phyloP scores from a whole-genome alignment of 2,113 vertebrate genomes.

The Leucopsar rothschildi region DNA sequence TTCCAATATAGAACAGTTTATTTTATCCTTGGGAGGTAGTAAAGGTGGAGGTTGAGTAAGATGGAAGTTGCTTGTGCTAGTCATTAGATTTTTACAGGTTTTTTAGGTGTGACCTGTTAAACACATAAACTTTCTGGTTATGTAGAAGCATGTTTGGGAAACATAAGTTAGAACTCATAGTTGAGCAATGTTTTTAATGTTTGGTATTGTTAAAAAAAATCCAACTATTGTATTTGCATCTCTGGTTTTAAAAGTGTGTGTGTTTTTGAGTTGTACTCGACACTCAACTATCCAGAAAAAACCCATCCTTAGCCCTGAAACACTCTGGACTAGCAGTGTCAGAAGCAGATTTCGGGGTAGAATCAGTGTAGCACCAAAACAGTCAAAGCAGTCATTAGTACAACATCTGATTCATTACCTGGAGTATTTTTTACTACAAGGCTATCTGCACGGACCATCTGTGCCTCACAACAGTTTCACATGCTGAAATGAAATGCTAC shows the following conservation, averaged over 20 bases:
- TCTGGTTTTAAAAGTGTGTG: not conserved
- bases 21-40: not conserved
- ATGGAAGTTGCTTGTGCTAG: not conserved
- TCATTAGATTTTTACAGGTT: not conserved
- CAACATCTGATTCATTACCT: not conserved
- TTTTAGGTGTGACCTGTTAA: not conserved
- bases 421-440: not conserved
- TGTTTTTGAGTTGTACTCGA: not conserved
- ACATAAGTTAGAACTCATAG: not conserved
- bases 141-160: not conserved
- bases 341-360: not conserved
- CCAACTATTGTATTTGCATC: not conserved
- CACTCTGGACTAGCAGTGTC: not conserved
- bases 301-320: not conserved
- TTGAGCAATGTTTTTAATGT: not conserved
- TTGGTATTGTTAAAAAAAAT: not conserved
- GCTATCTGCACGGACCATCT: not conserved
- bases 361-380: not conserved
- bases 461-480: not conserved
- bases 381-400: not conserved
- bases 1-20: not conserved
- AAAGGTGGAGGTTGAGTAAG: not conserved
- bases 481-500: not conserved
- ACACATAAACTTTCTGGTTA: not conserved
- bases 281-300: not conserved